A percentile compares a stretch with the other conserved stretches of the same genome.
These are phyloP conservation scores for Sericinus montela DNA, from an alignment of 2,888 invertebrate species.

Conservation along the genomic window DNA sequence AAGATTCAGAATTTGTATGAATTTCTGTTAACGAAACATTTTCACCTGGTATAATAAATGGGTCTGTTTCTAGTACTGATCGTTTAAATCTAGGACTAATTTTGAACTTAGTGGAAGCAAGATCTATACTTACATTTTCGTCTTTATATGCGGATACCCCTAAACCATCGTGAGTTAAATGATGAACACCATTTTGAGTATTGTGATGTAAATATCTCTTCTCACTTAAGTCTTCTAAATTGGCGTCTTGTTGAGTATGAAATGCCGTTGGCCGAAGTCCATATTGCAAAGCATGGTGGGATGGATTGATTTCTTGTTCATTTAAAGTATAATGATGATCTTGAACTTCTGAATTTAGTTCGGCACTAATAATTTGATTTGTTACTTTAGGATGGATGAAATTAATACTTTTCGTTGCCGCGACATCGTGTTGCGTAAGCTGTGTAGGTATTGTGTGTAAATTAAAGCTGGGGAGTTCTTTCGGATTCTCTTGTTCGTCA, in stretches of 20 bases:
- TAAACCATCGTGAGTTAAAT: constrained; percentile 57
- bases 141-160: constrained; percentile 61
- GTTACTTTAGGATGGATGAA: constrained; percentile 51
- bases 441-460: constrained; percentile 31
- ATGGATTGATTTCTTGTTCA: constrained; percentile 30
- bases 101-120: constrained; percentile 21
- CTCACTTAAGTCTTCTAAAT: constrained; percentile 37
- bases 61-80: constrained; percentile 42
- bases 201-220: constrained; percentile 54
- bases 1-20: constrained; percentile 19
- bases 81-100: constrained; percentile 30
- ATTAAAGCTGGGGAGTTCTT: constrained; percentile 31
- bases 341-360: constrained; percentile 30
- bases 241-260: constrained; percentile 26
- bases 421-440: constrained; percentile 36
- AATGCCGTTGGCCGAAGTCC: constrained; percentile 29
- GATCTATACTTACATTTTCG: constrained; percentile 61
- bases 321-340: constrained; percentile 28
- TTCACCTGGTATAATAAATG: constrained; percentile 41
- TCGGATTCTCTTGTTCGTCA: constrained; percentile 60
- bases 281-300: constrained; percentile 40
- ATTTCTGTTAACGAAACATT: constrained; percentile 25
- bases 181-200: constrained; percentile 53
- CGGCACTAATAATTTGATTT: constrained; percentile 40
- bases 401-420: constrained; percentile 47